phyloP scores from a whole-genome alignment of 2,797 vertebrate genomes.

The Ficedula albicollis region DNA sequence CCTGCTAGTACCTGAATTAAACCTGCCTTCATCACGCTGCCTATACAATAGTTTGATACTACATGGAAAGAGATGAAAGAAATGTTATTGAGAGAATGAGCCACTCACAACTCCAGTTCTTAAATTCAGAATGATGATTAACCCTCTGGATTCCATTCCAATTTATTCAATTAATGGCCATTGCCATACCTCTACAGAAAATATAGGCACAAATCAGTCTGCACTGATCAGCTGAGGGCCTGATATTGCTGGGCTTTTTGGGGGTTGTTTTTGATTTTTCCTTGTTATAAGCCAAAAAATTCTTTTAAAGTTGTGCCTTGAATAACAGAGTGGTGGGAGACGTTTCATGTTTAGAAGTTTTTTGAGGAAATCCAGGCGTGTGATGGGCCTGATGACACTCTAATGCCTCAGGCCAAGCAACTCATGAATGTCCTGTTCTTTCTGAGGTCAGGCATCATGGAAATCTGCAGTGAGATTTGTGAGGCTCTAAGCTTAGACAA shows the following conservation, averaged over 20 bases:
- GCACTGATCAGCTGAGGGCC: neutral
- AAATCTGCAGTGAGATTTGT: slow-evolving; percentile 27
- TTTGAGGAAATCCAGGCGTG: neutral
- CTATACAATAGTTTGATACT: neutral
- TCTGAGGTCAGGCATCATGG: neutral
- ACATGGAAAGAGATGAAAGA: neutral
- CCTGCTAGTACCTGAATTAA: neutral
- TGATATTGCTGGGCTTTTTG: neutral
- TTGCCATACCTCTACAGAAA: neutral
- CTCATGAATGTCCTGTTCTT: neutral
- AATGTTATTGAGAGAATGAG: neutral
- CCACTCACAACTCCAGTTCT: neutral
- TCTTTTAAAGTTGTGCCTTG: neutral
- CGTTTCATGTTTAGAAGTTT: neutral
- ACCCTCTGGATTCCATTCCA: neutral
- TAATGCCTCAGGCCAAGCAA: neutral
- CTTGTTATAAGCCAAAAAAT: neutral
- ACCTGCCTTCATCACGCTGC: neutral
- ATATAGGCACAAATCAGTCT: neutral
- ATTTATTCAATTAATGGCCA: neutral
- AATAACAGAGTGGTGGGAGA: neutral
- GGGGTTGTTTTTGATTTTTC: neutral
- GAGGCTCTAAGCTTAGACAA: neutral
- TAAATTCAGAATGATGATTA: neutral
- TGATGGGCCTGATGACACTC: neutral